Evolutionary conservation across 2,113 vertebrate genomes (phyloP).

Genomic region (cat (Felis catus)): DNA sequence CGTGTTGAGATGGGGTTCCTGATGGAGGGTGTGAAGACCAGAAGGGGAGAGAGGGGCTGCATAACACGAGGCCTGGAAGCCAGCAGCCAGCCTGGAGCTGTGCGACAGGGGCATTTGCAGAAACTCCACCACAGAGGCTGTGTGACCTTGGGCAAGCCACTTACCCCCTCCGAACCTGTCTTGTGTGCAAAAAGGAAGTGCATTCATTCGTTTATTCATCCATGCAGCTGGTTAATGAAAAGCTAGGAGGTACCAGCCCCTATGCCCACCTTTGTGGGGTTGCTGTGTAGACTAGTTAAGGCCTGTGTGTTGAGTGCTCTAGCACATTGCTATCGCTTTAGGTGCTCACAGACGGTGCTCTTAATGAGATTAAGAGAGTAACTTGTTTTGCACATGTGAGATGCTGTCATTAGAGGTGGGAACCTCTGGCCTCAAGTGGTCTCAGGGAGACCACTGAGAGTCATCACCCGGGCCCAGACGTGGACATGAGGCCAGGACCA

Average conservation of each 20-base stretch:
- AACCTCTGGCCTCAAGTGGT: background rate
- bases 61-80: background rate
- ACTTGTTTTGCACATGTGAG: background rate
- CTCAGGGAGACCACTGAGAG: background rate
- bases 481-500: background rate
- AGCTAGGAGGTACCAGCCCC: background rate
- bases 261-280: background rate
- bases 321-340: accelerated
- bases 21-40: background rate
- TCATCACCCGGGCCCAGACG: background rate
- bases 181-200: background rate
- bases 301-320: background rate
- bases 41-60: no score
- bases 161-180: background rate
- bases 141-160: background rate
- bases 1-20: background rate
- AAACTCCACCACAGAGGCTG: background rate
- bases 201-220: background rate
- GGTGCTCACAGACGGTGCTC: background rate
- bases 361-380: background rate
- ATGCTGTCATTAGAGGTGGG: background rate
- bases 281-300: background rate
- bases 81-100: background rate
- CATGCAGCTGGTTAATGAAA: background rate
- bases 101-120: background rate